Conservation (phyloP, 1,140 invertebrate species). For the Acromyrmex heyeri region DNA sequence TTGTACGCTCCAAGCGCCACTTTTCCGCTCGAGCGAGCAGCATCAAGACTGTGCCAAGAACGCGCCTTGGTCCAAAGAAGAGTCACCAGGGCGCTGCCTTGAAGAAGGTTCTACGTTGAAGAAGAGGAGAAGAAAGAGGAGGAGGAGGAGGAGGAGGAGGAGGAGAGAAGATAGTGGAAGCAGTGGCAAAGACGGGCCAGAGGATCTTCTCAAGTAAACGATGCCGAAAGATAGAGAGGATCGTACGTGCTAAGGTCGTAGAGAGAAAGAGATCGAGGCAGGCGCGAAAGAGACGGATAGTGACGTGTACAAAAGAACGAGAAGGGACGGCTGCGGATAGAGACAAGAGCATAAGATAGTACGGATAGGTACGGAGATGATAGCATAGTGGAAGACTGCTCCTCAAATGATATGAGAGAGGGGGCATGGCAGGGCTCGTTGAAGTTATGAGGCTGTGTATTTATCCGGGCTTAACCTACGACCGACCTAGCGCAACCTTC, state of each 20-base stretch:
- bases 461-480: slow-evolving; percentile 78
- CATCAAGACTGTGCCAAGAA: slow-evolving; percentile 65
- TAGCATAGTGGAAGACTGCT: slow-evolving; percentile 17
- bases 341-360: slow-evolving; percentile 2
- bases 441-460: slow-evolving; percentile 77
- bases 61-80: slow-evolving; percentile 27
- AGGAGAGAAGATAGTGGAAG: not conserved
- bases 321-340: slow-evolving; percentile 19
- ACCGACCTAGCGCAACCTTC: slow-evolving; percentile 65
- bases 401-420: not conserved
- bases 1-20: slow-evolving; percentile 72
- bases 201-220: slow-evolving; percentile 57
- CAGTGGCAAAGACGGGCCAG: slow-evolving; percentile 45
- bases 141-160: no score
- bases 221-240: slow-evolving; percentile 43
- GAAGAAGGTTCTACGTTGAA: slow-evolving; percentile 24
- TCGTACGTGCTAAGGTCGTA: slow-evolving; percentile 38
- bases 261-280: not conserved
- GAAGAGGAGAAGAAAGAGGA: not conserved
- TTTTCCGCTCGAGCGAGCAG: slow-evolving; percentile 70
- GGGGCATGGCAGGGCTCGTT: not conserved
- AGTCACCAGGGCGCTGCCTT: slow-evolving; percentile 18
- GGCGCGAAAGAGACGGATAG: slow-evolving; percentile 50
- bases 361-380: not conserved
- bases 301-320: slow-evolving; percentile 42